Percentiles rank a stretch among this genome's conserved stretches.
Conservation (phyloP, 1,140 invertebrate genomes). For the Pectinophora gossypiella region DNA sequence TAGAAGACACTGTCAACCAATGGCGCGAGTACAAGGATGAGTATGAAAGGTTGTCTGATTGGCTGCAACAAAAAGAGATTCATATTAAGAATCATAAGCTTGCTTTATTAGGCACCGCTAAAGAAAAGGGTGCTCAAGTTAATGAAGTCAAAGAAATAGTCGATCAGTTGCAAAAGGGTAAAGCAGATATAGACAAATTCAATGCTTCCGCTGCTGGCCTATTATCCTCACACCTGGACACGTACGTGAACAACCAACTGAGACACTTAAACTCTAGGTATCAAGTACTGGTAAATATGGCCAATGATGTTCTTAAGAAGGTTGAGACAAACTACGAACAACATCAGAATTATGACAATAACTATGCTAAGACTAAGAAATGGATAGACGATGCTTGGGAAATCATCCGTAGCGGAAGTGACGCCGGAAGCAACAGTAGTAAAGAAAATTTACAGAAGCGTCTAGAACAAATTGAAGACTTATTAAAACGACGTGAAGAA, state of each 20-base stretch:
- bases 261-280: slow-evolving; percentile 93
- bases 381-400: slow-evolving; percentile 94
- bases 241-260: slow-evolving; percentile 93
- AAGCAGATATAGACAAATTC: slow-evolving; percentile 89
- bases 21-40: slow-evolving; percentile 95
- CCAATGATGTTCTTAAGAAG: slow-evolving; percentile 94
- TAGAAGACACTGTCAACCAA: slow-evolving; percentile 88
- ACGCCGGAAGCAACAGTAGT: slow-evolving; percentile 86
- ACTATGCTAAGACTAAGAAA: slow-evolving; percentile 85
- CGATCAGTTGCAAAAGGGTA: slow-evolving; percentile 85
- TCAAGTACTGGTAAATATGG: slow-evolving; percentile 92
- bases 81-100: slow-evolving; percentile 94
- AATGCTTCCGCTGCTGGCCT: slow-evolving; percentile 86
- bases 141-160: slow-evolving; percentile 87
- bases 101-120: slow-evolving; percentile 85
- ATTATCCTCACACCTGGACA: slow-evolving; percentile 90
- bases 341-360: slow-evolving; percentile 89
- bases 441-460: slow-evolving; percentile 90
- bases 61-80: slow-evolving; percentile 95
- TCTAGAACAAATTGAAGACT: slow-evolving; percentile 88
- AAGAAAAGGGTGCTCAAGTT: slow-evolving; percentile 92
- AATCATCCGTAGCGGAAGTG: slow-evolving; percentile 87
- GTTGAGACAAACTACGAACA: slow-evolving; percentile 93
- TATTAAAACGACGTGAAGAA: slow-evolving; percentile 90
- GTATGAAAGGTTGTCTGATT: slow-evolving; percentile 92